Conservation (phyloP, 2,797 vertebrate genomes). For the Salarias fasciatus region DNA sequence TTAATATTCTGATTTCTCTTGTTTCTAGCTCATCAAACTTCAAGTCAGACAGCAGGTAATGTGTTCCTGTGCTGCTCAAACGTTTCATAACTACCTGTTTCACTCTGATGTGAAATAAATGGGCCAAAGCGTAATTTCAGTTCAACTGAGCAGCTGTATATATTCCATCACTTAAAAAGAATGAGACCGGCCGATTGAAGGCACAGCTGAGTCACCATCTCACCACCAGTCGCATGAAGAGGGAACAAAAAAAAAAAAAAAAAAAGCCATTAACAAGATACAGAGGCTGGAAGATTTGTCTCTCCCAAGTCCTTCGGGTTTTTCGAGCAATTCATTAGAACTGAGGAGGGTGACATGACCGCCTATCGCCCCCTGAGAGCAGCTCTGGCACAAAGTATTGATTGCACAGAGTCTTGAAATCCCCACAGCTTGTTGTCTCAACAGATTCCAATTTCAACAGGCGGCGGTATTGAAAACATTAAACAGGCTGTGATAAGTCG, state of each 20-base stretch:
- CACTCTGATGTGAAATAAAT: not conserved
- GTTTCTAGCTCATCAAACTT: not conserved
- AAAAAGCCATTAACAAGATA: not conserved
- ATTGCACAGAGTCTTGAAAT: slow-evolving; percentile 16
- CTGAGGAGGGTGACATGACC: slow-evolving; percentile 17
- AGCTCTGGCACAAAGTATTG: slow-evolving; percentile 41
- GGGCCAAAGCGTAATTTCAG: slow-evolving; percentile 1
- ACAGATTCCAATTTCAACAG: slow-evolving; percentile 20
- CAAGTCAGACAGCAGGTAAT: not conserved
- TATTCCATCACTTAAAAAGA: slow-evolving; percentile 15
- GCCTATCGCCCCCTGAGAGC: slow-evolving; percentile 6
- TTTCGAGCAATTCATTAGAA: slow-evolving; percentile 27
- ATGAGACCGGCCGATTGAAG: slow-evolving; percentile 30
- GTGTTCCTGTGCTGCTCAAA: not conserved
- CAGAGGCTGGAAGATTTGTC: slow-evolving; percentile 2
- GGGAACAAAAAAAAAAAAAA: slow-evolving; percentile 5
- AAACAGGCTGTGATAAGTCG: slow-evolving; percentile 36
- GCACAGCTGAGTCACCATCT: slow-evolving; percentile 21
- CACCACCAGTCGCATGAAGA: slow-evolving; percentile 10
- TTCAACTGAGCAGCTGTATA: slow-evolving; percentile 12
- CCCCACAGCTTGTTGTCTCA: slow-evolving; percentile 29
- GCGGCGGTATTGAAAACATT: slow-evolving; percentile 26
- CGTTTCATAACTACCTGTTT: slow-evolving; percentile 2
- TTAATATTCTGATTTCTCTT: not conserved
- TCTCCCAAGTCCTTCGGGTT: not conserved